Percentiles rank a stretch among this genome's conserved stretches.
phyloP scores from a whole-genome alignment of 2,797 vertebrate genomes.

The Melanotaenia parkinsoni region DNA sequence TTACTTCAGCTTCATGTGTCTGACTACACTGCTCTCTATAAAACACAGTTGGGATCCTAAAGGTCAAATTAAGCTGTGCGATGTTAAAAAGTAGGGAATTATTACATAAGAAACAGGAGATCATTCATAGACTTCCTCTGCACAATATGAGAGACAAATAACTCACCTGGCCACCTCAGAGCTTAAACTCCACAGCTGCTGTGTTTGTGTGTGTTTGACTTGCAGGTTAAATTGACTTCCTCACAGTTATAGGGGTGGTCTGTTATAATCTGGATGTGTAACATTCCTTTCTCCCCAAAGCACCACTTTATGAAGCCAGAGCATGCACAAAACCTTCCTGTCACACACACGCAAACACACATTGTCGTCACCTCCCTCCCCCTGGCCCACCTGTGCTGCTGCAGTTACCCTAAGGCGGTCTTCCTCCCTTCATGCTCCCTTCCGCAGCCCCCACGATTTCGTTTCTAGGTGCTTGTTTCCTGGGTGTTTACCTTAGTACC shows the following conservation, averaged over 20 bases:
- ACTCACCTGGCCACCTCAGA: constrained; percentile 42
- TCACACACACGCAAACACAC: constrained; percentile 19
- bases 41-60: constrained; percentile 47
- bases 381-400: constrained; percentile 70
- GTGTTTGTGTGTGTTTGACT: constrained; percentile 24
- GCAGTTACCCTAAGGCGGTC: constrained; percentile 57
- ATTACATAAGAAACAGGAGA: constrained; percentile 63
- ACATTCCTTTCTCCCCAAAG: constrained; percentile 70
- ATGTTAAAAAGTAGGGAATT: constrained; percentile 62
- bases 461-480: constrained; percentile 41
- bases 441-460: constrained; percentile 9
- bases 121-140: constrained; percentile 53
- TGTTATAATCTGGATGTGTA: constrained; percentile 73
- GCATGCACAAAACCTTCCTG: constrained; percentile 49
- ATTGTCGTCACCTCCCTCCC: constrained; percentile 31
- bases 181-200: constrained; percentile 18
- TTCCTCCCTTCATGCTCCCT: constrained; percentile 38
- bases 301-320: constrained; percentile 57
- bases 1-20: constrained; percentile 51
- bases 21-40: constrained; percentile 48
- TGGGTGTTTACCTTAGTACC: constrained; percentile 66
- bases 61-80: constrained; percentile 61
- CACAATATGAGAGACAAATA: constrained; percentile 30
- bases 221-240: constrained; percentile 57
- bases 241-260: constrained; percentile 70